Conservation (phyloP, 1,140 invertebrate genomes). For the Chlorops oryzae region DNA sequence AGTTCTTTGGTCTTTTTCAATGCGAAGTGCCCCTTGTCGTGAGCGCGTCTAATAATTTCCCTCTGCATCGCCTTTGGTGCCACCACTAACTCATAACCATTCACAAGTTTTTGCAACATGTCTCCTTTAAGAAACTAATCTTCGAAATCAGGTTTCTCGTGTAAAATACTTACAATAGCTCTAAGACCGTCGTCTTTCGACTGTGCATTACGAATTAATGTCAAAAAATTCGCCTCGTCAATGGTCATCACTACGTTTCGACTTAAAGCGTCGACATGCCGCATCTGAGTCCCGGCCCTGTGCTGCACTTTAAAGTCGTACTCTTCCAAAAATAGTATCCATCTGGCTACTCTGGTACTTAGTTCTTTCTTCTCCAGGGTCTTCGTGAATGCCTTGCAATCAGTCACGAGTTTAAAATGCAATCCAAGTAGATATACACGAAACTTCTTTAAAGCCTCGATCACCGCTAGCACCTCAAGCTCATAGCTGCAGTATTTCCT, state of each 20-base stretch:
- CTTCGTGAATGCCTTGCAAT: constrained; percentile 38
- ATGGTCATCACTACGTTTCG: constrained; percentile 15
- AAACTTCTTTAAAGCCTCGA: constrained; percentile 37
- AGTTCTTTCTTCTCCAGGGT: constrained; percentile 35
- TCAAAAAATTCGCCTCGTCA: constrained; percentile 1
- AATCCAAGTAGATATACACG: constrained; percentile 21
- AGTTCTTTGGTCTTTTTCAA: constrained; percentile 41
- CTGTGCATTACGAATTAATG: constrained; percentile 15
- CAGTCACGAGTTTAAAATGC: constrained; percentile 19
- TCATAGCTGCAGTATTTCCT: constrained; percentile 39
- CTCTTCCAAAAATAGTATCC: constrained; percentile 28
- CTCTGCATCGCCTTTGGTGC: constrained; percentile 29
- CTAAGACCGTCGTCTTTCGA: constrained; percentile 11
- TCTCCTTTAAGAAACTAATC: constrained; percentile 19
- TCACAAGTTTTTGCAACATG: constrained; percentile 24
- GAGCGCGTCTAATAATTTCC: constrained; percentile 31
- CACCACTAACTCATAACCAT: constrained; percentile 24
- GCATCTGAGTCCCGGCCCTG: constrained; percentile 19
- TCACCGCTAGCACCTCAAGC: constrained; percentile 48
- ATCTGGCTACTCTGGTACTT: constrained; percentile 26
- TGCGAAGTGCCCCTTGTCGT: constrained; percentile 43
- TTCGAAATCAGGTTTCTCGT: constrained; percentile 1
- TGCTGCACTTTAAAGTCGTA: constrained; percentile 28
- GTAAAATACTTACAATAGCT: neutral
- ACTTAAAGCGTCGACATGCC: constrained; percentile 36